phyloP scores from a whole-genome alignment of 2,797 vertebrate species.

The Coilia nasus region DNA sequence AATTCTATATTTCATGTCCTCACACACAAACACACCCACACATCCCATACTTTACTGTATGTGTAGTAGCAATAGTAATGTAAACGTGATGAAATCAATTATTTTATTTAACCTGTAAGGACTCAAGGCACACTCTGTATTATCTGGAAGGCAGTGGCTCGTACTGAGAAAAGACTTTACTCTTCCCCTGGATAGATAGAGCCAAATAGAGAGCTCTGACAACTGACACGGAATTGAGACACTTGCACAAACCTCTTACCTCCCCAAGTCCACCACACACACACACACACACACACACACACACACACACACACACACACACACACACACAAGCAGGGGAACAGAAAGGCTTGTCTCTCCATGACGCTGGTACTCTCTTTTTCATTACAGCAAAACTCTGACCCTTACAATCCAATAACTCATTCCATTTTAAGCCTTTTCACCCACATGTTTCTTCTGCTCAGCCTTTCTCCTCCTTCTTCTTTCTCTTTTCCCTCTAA shows the following conservation, averaged over 20 bases:
- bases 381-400: background rate
- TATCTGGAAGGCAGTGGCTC: background rate
- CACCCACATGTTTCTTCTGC: background rate
- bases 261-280: background rate
- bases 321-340: background rate
- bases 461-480: background rate
- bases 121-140: background rate
- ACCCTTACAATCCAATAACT: background rate
- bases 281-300: constrained; percentile 1
- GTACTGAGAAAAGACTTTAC: background rate
- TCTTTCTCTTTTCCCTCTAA: background rate
- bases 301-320: background rate
- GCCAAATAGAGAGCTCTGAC: background rate
- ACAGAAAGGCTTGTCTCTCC: background rate
- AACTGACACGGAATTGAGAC: background rate
- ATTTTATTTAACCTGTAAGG: background rate
- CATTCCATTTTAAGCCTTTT: constrained; percentile 3
- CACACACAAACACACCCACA: background rate
- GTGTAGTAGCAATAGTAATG: background rate
- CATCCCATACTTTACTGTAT: background rate
- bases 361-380: background rate
- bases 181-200: background rate
- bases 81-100: background rate
- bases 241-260: background rate
- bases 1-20: background rate